Conservation (phyloP, 2,113 vertebrate genomes). For the Sialia sialis region DNA sequence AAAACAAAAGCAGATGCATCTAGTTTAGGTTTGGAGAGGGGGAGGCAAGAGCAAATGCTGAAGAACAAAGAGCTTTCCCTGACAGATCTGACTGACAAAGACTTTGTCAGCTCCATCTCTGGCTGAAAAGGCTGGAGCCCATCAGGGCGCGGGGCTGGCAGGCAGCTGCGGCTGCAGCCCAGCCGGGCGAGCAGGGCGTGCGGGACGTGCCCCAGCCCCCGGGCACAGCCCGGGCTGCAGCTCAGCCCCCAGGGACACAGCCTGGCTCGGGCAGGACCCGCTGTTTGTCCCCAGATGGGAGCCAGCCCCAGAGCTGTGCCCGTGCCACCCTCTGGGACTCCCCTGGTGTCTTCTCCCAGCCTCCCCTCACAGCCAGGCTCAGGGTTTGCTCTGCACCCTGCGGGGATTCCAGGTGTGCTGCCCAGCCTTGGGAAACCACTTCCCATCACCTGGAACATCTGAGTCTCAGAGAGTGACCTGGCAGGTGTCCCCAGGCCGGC, state of each 20-base stretch:
- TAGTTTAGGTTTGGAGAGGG: constrained; percentile 26
- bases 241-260: accelerated
- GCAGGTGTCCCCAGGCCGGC: background rate
- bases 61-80: constrained; percentile 55
- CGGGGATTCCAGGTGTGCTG: background rate
- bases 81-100: constrained; percentile 50
- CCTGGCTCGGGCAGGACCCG: background rate
- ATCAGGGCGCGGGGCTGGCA: background rate
- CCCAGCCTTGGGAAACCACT: background rate
- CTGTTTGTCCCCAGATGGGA: accelerated
- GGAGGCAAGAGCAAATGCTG: constrained; percentile 46
- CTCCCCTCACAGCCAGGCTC: accelerated
- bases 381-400: background rate
- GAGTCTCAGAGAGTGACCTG: background rate
- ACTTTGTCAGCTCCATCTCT: constrained; percentile 27
- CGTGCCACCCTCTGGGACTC: accelerated
- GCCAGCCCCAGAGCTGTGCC: accelerated
- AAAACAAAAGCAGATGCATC: constrained; percentile 65
- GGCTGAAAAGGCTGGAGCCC: constrained; percentile 23
- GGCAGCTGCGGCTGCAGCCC: background rate
- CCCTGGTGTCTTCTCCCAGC: accelerated
- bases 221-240: accelerated
- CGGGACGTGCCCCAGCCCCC: background rate
- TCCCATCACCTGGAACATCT: background rate
- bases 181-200: background rate